Evolutionary conservation across 1,140 invertebrate genomes (phyloP).

Genomic region (Eumaeus atala): DNA sequence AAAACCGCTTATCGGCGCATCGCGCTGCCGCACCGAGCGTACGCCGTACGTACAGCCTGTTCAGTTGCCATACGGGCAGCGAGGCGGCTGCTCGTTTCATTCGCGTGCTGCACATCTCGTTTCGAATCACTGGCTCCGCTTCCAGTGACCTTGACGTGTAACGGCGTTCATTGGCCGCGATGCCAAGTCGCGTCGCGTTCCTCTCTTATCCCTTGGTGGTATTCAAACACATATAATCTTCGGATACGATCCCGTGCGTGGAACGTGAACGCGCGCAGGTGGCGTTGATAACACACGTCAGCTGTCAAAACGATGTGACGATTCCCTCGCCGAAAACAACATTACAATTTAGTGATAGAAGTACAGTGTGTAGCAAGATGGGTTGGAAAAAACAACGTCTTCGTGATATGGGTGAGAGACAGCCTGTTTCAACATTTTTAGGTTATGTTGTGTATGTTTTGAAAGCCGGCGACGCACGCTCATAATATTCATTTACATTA

Average conservation of each 20-base stretch:
- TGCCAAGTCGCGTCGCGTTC: constrained; percentile 46
- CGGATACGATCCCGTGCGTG: constrained; percentile 30
- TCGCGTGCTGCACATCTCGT: constrained; percentile 48
- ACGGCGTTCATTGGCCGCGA: constrained; percentile 64
- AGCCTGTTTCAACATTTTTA: constrained; percentile 39
- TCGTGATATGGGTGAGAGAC: constrained; percentile 45
- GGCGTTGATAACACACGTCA: constrained; percentile 47
- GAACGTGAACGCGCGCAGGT: constrained; percentile 39
- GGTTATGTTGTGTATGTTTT: constrained; percentile 51
- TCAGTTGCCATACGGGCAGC: constrained; percentile 67
- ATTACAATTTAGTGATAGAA: constrained; percentile 32
- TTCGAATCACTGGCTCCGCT: constrained; percentile 32
- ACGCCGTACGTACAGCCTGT: too few species aligned
- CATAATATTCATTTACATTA: constrained; percentile 57
- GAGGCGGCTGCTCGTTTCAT: constrained; percentile 44
- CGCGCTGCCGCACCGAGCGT: constrained; percentile 44
- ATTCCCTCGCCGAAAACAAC: constrained; percentile 44
- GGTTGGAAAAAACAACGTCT: constrained; percentile 39
- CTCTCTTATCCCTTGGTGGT: constrained; percentile 45
- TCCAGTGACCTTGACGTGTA: constrained; percentile 59
- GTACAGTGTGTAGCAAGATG: constrained; percentile 37
- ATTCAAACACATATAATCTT: constrained; percentile 39
- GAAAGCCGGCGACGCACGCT: constrained; percentile 35
- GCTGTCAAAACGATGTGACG: constrained; percentile 65
- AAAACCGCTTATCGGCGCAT: constrained; percentile 67